Conservation (phyloP, 2,797 vertebrate species). For the Hirundo rustica region DNA sequence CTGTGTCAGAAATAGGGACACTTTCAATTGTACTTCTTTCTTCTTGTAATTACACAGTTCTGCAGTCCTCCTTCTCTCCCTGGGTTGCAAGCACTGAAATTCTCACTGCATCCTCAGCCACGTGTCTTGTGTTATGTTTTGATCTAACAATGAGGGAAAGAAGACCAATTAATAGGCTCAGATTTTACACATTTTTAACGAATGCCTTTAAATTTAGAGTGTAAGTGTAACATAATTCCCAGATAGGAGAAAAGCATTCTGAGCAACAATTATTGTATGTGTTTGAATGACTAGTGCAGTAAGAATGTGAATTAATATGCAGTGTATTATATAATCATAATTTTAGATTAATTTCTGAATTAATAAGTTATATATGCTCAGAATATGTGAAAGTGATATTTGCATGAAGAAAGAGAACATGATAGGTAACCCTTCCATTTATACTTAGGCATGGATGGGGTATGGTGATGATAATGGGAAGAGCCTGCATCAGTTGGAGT, state of each 20-base stretch:
- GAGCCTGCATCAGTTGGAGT: neutral
- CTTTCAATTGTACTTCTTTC: neutral
- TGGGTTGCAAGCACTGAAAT: neutral
- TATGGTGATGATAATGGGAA: neutral
- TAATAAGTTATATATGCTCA: neutral
- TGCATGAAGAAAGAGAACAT: neutral
- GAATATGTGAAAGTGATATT: neutral
- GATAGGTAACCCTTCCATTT: neutral
- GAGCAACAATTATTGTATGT: neutral
- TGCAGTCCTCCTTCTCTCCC: neutral
- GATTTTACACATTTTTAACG: neutral
- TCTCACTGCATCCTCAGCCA: neutral
- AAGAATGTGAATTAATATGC: neutral
- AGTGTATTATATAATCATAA: neutral
- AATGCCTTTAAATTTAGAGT: neutral
- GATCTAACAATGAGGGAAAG: neutral
- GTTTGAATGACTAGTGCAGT: neutral
- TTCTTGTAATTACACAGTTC: neutral
- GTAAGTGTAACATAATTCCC: neutral
- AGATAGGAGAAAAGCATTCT: neutral
- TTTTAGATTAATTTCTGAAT: slow-evolving; percentile 16
- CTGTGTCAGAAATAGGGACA: neutral
- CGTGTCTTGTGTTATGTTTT: neutral
- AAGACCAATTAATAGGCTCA: neutral
- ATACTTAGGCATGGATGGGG: neutral